phyloP scores from a whole-genome alignment of 1,140 invertebrate genomes.

The Papilio polytes region DNA sequence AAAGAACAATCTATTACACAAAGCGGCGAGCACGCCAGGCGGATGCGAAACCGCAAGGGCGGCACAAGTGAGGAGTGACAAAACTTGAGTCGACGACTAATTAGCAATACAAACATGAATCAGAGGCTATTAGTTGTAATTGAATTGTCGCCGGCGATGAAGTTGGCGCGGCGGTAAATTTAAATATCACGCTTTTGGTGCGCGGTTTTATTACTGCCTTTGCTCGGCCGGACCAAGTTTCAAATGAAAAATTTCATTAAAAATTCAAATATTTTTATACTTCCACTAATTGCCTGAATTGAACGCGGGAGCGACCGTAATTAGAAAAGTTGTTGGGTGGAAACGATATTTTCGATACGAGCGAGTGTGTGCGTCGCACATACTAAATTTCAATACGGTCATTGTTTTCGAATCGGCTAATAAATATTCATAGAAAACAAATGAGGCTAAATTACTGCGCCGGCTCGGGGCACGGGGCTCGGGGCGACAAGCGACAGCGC shows the following conservation, averaged over 20 bases:
- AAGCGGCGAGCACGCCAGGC: constrained; percentile 8
- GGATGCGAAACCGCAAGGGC: constrained; percentile 37
- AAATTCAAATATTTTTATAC: constrained; percentile 43
- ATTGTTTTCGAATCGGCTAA: constrained; percentile 73
- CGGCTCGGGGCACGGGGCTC: constrained; percentile 52
- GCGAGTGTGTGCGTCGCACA: constrained; percentile 13
- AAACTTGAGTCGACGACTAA: constrained; percentile 81
- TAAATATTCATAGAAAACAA: constrained; percentile 81
- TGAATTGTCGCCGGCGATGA: constrained; percentile 78
- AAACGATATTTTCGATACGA: constrained; percentile 40
- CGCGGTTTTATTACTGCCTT: constrained; percentile 60
- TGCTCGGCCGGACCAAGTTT: constrained; percentile 44
- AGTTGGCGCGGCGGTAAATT: constrained; percentile 76
- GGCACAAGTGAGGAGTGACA: constrained; percentile 77
- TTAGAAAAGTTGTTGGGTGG: constrained; percentile 32
- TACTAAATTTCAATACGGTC: constrained; percentile 63
- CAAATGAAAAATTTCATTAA: constrained; percentile 48
- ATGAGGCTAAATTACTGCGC: constrained; percentile 73
- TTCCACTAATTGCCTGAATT: constrained; percentile 38
- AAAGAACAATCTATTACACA: constrained; percentile 37
- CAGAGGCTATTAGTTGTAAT: constrained; percentile 83
- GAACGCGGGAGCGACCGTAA: constrained; percentile 30
- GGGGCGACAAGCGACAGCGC: constrained; percentile 47
- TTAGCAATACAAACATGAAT: constrained; percentile 84
- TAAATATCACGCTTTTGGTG: constrained; percentile 78